Evolutionary conservation across 2,797 vertebrate genomes (phyloP), one percentile per base, ranked within the genome.

Genomic region (Fratercula arctica): DNA sequence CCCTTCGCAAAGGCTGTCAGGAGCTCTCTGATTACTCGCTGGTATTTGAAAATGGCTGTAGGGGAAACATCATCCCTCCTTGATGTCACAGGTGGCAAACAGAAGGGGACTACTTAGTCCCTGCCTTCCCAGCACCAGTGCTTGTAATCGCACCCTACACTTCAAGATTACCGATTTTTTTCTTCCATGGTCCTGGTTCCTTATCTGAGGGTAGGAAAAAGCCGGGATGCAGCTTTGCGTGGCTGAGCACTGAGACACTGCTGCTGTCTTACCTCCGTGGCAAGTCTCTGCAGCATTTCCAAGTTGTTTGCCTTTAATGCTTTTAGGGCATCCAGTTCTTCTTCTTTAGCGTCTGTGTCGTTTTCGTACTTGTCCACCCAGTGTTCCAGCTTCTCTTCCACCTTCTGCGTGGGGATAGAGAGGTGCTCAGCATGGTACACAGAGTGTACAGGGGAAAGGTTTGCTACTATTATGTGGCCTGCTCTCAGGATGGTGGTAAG

Each of bases 281-380:
- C 98, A 85, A 98, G 97, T 14, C 98, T 98, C 69, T 98, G 98
- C 87, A 99, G 97, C 9, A 73, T 97, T 61, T 98, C 93, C 69
- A 98, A 69, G 94, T 98, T 98, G 37, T 97, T 95, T 31, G 98
- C 97, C 93, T 96, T 98, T 45, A 97, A 97, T 84, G 97, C 93
- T 95, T 97, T 96, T 24, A 99, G 79, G 37, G 68, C 64, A 48
- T 97, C 97, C 57, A 99, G 94, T 91, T 98, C 98, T 70, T 98
- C 89, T 11, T 99, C 98, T 95, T 99, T 99, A 75, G 98, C 97
- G 16, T 99, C 96, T 19, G 97, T 97, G 78, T 98, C 98, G 5
- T 97, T 98, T 81, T 99, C 97, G 41, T 98, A 98, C 66, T 98
- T 98, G 68, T 98, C 98, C 96, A 98, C 97, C 99, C 99, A 99